phyloP scores from a whole-genome alignment of 2,113 vertebrate species.

The Apodemus speciosus region DNA sequence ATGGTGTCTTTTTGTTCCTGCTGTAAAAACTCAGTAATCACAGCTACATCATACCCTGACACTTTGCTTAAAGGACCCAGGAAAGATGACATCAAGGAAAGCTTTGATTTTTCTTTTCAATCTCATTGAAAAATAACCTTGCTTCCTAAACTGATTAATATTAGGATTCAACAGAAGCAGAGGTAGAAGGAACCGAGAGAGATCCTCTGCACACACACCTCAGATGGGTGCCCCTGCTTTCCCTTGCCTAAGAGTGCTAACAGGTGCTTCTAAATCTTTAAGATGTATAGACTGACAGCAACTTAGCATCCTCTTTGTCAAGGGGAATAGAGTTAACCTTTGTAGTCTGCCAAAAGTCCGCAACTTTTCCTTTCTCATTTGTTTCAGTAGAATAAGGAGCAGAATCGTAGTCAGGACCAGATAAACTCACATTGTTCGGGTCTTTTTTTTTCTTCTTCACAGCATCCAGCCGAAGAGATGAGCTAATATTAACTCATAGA shows the following conservation, averaged over 20 bases:
- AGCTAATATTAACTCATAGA: slow-evolving; percentile 62
- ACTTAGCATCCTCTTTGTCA: slow-evolving; percentile 17
- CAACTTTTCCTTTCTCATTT: slow-evolving; percentile 68
- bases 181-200: background rate
- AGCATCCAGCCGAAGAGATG: background rate
- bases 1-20: background rate
- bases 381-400: slow-evolving; percentile 33
- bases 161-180: background rate
- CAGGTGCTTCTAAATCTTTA: slow-evolving; percentile 61
- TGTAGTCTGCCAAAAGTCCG: slow-evolving; percentile 74
- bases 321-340: slow-evolving; percentile 75
- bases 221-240: background rate
- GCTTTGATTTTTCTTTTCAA: background rate
- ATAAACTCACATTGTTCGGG: background rate
- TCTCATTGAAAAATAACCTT: slow-evolving; percentile 16
- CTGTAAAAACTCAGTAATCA: background rate
- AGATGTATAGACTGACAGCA: slow-evolving; percentile 65
- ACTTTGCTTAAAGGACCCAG: background rate
- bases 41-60: background rate
- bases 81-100: background rate
- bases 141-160: background rate
- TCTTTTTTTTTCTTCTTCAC: background rate
- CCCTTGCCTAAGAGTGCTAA: background rate
- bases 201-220: background rate
- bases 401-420: slow-evolving; percentile 11